A percentile compares a stretch with the other conserved stretches of the same genome.
Conservation (phyloP, 1,140 invertebrate species). For the Drosophila sp. region DNA sequence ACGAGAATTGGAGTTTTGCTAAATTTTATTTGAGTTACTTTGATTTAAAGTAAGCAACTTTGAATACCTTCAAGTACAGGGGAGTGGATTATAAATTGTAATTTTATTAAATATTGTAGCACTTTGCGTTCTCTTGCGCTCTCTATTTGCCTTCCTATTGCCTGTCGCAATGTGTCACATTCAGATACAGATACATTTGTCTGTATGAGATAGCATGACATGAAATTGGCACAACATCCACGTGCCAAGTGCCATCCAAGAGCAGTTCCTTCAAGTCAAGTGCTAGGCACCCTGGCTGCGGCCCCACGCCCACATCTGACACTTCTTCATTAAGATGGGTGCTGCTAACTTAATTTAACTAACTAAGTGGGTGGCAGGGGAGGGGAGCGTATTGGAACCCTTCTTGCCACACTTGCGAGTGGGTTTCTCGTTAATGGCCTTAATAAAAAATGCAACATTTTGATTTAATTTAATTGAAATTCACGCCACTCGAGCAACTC, state of each 20-base stretch:
- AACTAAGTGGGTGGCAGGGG: conserved; percentile 35
- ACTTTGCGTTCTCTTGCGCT: neutral
- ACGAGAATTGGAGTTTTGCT: too few relatives aligned
- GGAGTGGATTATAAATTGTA: conserved; percentile 31
- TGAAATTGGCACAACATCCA: neutral
- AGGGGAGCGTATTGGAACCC: conserved; percentile 28
- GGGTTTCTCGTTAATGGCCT: conserved; percentile 66
- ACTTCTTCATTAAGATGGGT: conserved; percentile 71
- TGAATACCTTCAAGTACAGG: too few relatives aligned
- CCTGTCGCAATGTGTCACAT: conserved; percentile 5
- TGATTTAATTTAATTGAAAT: conserved; percentile 82
- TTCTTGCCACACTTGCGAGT: conserved; percentile 27
- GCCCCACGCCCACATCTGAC: conserved; percentile 25
- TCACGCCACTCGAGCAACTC: conserved; percentile 81
- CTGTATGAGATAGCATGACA: conserved; percentile 18
- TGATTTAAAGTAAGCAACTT: too few relatives aligned
- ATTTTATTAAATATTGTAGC: conserved; percentile 38
- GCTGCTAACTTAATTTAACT: conserved; percentile 72
- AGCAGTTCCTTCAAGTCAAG: conserved; percentile 30
- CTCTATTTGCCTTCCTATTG: neutral
- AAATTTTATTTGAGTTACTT: too few relatives aligned
- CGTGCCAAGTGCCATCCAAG: neutral
- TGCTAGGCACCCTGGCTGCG: conserved; percentile 40
- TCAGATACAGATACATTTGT: conserved; percentile 33
- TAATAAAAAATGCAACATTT: conserved; percentile 82